Evolutionary conservation across 2,113 vertebrate species (phyloP).

Genomic region (Sialia sialis): DNA sequence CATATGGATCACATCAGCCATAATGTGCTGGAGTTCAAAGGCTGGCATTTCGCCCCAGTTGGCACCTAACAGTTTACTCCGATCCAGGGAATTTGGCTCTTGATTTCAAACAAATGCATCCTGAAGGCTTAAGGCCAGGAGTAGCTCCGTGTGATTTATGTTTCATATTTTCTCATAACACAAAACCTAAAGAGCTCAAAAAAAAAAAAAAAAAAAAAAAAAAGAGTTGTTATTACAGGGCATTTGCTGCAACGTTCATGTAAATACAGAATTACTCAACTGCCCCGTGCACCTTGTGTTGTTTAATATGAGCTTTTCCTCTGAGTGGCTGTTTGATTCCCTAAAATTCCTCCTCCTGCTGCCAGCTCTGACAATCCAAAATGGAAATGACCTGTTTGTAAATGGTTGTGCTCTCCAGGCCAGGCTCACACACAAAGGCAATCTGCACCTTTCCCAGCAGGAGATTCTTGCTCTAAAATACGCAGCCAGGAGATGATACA

Average conservation of each 20-base stretch:
- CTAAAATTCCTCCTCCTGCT: background rate
- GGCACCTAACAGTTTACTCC: slow-evolving; percentile 65
- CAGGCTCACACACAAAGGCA: background rate
- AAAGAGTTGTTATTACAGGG: slow-evolving; percentile 56
- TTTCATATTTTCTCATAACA: slow-evolving; percentile 73
- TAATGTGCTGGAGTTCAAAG: slow-evolving; percentile 64
- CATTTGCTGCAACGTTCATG: slow-evolving; percentile 20
- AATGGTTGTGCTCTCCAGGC: background rate
- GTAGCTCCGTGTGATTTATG: slow-evolving; percentile 76
- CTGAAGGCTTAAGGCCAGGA: slow-evolving; percentile 74
- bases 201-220: background rate
- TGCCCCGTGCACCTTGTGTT: slow-evolving; percentile 1
- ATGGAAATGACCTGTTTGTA: background rate
- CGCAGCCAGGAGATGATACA: background rate
- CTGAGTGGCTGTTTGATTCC: background rate
- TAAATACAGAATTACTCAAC: slow-evolving; percentile 48
- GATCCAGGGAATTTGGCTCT: slow-evolving; percentile 77
- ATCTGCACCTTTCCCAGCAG: background rate
- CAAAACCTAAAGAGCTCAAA: slow-evolving; percentile 67
- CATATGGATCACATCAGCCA: slow-evolving; percentile 68
- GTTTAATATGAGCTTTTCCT: background rate
- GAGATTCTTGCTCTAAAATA: background rate
- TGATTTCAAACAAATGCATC: slow-evolving; percentile 81
- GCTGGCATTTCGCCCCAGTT: slow-evolving; percentile 72
- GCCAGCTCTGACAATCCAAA: background rate